Conservation (phyloP, 1,140 invertebrate species). For the Pseudachorutes palmiensis region DNA sequence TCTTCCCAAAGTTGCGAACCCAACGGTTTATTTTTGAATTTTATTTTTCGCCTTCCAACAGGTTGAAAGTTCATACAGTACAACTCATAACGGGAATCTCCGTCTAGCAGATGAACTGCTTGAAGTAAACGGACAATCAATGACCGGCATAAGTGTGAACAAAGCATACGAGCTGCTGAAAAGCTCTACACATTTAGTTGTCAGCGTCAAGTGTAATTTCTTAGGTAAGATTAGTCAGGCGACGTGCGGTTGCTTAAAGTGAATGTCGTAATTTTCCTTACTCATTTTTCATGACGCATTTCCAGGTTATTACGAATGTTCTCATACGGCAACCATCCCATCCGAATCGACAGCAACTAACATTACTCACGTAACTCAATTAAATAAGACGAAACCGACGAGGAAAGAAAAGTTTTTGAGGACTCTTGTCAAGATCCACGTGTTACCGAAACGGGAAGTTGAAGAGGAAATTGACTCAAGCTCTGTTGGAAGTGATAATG, state of each 20-base stretch:
- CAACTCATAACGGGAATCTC: conserved; percentile 62
- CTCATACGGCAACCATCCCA: conserved; percentile 16
- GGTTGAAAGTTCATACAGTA: conserved; percentile 67
- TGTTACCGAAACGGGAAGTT: conserved; percentile 76
- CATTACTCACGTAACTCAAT: conserved; percentile 8
- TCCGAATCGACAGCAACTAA: conserved; percentile 4
- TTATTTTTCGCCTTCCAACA: conserved; percentile 31
- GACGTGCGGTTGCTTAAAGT: too few relatives aligned
- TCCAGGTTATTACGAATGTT: background rate
- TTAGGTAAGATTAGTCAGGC: conserved; percentile 51
- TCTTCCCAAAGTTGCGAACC: too few relatives aligned
- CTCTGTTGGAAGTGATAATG: conserved; percentile 16
- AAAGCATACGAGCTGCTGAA: conserved; percentile 85
- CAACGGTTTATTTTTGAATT: too few relatives aligned
- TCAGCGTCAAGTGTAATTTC: conserved; percentile 95
- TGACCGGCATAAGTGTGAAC: conserved; percentile 80
- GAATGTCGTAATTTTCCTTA: too few relatives aligned
- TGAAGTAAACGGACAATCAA: conserved; percentile 94
- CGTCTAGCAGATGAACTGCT: conserved; percentile 95
- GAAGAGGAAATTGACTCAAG: conserved; percentile 41
- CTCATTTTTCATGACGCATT: background rate
- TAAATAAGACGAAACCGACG: conserved; percentile 48
- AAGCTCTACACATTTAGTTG: conserved; percentile 88
- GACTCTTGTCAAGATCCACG: conserved; percentile 83
- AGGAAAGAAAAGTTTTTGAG: conserved; percentile 75